Evolutionary conservation across 2,888 invertebrate genomes (phyloP).

Genomic region (Andrena fulva): DNA sequence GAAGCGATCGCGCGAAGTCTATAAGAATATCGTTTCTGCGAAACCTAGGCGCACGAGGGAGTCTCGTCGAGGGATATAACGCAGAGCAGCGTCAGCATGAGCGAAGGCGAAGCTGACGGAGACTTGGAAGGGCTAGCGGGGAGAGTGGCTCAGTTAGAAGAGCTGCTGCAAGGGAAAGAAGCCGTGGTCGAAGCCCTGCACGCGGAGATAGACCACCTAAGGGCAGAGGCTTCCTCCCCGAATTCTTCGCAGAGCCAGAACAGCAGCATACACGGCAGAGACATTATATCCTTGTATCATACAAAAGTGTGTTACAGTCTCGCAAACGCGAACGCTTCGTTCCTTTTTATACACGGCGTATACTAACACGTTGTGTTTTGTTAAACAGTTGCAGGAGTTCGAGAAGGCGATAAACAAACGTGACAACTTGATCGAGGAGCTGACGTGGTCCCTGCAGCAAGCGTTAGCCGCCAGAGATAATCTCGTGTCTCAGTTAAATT

Average conservation of each 20-base stretch:
- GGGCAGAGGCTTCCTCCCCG: slow-evolving; percentile 85
- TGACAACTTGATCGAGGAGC: slow-evolving; percentile 90
- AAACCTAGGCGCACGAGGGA: slow-evolving; percentile 73
- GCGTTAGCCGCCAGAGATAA: slow-evolving; percentile 88
- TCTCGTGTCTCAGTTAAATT: slow-evolving; percentile 87
- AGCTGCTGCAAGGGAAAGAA: slow-evolving; percentile 85
- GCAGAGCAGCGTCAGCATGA: slow-evolving; percentile 82
- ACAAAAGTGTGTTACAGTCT: slow-evolving; percentile 87
- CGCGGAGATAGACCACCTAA: slow-evolving; percentile 85
- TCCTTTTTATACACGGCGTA: slow-evolving; percentile 23
- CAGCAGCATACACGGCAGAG: slow-evolving; percentile 89
- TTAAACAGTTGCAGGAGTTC: slow-evolving; percentile 87
- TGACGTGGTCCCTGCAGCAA: slow-evolving; percentile 90
- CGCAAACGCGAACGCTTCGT: background rate
- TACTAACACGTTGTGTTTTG: slow-evolving; percentile 21
- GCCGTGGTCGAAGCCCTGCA: slow-evolving; percentile 85
- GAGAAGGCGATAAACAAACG: slow-evolving; percentile 89
- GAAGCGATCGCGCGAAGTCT: background rate
- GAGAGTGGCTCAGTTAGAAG: slow-evolving; percentile 84
- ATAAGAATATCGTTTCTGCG: background rate
- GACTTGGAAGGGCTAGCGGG: slow-evolving; percentile 82
- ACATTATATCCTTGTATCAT: slow-evolving; percentile 89
- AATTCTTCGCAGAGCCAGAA: slow-evolving; percentile 86
- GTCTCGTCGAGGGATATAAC: slow-evolving; percentile 79
- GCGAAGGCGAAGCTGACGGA: slow-evolving; percentile 82